Evolutionary conservation across 2,888 invertebrate species (phyloP).

Genomic region (Pachymerium ferrugineum): DNA sequence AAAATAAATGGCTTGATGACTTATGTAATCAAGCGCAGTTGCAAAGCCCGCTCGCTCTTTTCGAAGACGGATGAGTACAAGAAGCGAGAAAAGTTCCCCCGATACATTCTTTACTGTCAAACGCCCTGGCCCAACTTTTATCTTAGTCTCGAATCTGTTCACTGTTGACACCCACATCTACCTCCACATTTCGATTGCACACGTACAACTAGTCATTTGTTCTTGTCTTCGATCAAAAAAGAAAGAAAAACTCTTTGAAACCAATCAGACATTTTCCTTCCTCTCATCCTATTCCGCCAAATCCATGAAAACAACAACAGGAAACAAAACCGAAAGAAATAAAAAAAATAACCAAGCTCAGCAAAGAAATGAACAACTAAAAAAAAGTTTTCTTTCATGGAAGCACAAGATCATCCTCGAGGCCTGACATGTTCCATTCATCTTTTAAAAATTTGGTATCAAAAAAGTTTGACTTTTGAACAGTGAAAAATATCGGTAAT

Average conservation of each 20-base stretch:
- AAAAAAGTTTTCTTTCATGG: not conserved
- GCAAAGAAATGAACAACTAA: not conserved
- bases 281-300: not conserved
- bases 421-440: constrained; percentile 5
- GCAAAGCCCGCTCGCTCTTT: constrained; percentile 26
- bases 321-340: not conserved
- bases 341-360: not conserved
- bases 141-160: constrained; percentile 33
- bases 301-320: constrained; percentile 15
- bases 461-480: constrained; percentile 4
- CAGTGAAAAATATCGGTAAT: constrained; percentile 11
- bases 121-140: constrained; percentile 30
- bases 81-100: constrained; percentile 34
- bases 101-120: constrained; percentile 35
- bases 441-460: constrained; percentile 18
- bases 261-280: constrained; percentile 26
- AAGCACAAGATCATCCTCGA: constrained; percentile 11
- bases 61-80: constrained; percentile 32
- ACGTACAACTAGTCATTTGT: constrained; percentile 27
- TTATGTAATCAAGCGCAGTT: constrained; percentile 34
- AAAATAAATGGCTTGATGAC: constrained; percentile 35
- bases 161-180: constrained; percentile 32
- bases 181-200: constrained; percentile 12
- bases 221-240: constrained; percentile 30
- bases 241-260: constrained; percentile 25